phyloP scores from a whole-genome alignment of 2,113 vertebrate species.

The Cygnus buccinator region DNA sequence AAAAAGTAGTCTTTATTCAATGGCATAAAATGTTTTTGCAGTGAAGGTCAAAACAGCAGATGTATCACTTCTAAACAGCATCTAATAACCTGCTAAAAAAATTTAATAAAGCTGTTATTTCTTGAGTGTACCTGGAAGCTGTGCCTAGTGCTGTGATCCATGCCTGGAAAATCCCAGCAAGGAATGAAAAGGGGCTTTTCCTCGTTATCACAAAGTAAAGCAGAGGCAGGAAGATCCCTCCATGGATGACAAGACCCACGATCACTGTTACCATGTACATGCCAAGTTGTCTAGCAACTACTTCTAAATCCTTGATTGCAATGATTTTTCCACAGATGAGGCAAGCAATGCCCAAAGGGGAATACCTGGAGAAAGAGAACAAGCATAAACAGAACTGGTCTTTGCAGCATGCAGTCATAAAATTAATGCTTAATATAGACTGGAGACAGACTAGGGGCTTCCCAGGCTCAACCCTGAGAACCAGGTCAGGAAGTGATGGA shows the following conservation, averaged over 20 bases:
- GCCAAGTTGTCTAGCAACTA: slow-evolving; percentile 93
- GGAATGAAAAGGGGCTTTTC: slow-evolving; percentile 97
- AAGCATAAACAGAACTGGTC: neutral
- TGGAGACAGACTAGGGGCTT: neutral
- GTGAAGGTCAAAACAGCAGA: neutral
- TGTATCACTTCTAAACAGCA: neutral
- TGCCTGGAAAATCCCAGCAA: slow-evolving; percentile 97
- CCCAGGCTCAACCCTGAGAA: neutral
- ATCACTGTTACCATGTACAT: slow-evolving; percentile 99
- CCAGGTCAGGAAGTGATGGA: neutral
- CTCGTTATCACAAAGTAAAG: slow-evolving; percentile 96
- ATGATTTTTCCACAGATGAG: slow-evolving; percentile 99
- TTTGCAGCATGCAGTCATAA: neutral
- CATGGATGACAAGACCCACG: slow-evolving; percentile 95
- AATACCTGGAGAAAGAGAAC: slow-evolving; percentile 86
- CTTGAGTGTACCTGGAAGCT: slow-evolving; percentile 89
- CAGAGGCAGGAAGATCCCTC: slow-evolving; percentile 94
- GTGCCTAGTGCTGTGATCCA: slow-evolving; percentile 99
- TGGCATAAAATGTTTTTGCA: neutral
- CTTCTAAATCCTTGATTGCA: slow-evolving; percentile 96
- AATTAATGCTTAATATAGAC: neutral
- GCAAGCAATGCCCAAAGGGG: slow-evolving; percentile 96
- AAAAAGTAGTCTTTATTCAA: neutral
- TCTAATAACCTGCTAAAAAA: neutral
- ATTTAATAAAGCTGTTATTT: slow-evolving; percentile 1